Evolutionary conservation across 2,797 vertebrate genomes (phyloP).

Genomic region (Sebastes steindachneri): DNA sequence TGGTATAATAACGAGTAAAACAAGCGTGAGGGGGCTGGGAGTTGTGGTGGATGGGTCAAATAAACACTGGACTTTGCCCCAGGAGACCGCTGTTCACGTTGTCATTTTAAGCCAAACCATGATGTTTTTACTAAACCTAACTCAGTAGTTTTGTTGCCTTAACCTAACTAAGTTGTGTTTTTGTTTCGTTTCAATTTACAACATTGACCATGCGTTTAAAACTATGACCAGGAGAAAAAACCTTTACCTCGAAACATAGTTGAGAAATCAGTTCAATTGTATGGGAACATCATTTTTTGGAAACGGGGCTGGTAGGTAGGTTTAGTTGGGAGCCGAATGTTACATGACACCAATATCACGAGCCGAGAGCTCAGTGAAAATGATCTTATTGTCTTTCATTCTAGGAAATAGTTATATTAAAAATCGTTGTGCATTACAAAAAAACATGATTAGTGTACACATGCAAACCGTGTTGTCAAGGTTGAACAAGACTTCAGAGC

Average conservation of each 20-base stretch:
- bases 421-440: background rate
- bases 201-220: background rate
- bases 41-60: background rate
- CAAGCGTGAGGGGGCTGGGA: background rate
- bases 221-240: background rate
- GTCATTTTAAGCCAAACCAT: too few species aligned
- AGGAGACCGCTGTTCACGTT: too few species aligned
- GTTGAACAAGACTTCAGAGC: slow-evolving; percentile 5
- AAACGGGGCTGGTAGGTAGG: background rate
- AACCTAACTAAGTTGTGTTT: background rate
- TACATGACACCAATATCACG: background rate
- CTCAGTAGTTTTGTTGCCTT: background rate
- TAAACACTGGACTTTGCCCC: background rate
- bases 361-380: background rate
- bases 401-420: background rate
- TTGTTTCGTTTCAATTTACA: background rate
- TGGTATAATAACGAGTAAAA: background rate
- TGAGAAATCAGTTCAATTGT: background rate
- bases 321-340: background rate
- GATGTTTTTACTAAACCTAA: background rate
- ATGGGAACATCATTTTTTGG: background rate
- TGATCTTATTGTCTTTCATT: background rate
- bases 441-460: background rate
- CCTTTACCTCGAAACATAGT: background rate
- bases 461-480: slow-evolving; percentile 15